Percentiles rank a stretch among this genome's conserved stretches.
phyloP scores from a whole-genome alignment of 2,113 vertebrate species.

The Loxodonta africana region DNA sequence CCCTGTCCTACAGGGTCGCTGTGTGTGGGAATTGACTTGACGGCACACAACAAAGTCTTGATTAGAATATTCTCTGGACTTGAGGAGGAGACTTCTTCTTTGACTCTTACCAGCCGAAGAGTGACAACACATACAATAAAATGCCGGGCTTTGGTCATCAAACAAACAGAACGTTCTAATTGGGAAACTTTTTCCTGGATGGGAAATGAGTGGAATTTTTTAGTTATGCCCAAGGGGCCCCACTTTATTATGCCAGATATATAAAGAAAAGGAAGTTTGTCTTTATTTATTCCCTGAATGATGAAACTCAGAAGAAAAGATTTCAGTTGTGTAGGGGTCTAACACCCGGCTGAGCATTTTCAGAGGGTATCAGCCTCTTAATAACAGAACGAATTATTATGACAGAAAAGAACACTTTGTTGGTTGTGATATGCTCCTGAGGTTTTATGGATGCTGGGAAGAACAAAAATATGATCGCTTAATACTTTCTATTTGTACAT shows the following conservation, averaged over 20 bases:
- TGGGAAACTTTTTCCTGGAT: background rate
- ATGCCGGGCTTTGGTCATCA: background rate
- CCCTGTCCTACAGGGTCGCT: too few relatives aligned
- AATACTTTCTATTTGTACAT: background rate
- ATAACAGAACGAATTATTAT: background rate
- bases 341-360: background rate
- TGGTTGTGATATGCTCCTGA: constrained; percentile 65
- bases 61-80: background rate
- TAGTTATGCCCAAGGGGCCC: background rate
- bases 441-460: constrained; percentile 61
- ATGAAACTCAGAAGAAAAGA: background rate
- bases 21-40: too few relatives aligned
- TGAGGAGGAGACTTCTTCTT: background rate
- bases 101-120: background rate
- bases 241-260: fast-evolving
- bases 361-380: background rate
- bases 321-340: background rate
- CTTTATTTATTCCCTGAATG: background rate
- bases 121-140: background rate
- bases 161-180: background rate
- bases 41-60: background rate
- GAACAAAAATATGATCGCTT: constrained; percentile 51
- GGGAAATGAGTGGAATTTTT: background rate
- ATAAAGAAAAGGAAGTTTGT: background rate
- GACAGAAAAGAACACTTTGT: constrained; percentile 45